A percentile compares a stretch with the other conserved stretches of the same genome.
Conservation (phyloP, 2,797 vertebrate species). For the Oryzias dopingdopingensis region DNA sequence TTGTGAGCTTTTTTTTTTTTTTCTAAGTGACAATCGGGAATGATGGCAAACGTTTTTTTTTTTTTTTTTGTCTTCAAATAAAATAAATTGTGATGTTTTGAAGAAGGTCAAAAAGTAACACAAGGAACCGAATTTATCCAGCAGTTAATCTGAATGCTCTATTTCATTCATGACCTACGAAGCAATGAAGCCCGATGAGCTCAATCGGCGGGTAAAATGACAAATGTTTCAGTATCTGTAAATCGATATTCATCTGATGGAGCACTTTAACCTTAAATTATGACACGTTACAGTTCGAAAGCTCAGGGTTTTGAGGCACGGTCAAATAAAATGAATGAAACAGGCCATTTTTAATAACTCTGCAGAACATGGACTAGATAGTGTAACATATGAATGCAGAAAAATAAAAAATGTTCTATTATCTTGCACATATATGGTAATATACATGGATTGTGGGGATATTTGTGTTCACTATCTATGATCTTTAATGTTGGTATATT, state of each 20-base stretch:
- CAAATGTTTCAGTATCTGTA: conserved; percentile 23
- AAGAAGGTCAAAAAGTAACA: conserved; percentile 22
- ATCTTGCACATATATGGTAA: conserved; percentile 62
- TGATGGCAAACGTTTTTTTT: conserved; percentile 17
- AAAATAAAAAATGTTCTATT: conserved; percentile 61
- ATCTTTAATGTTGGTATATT: conserved; percentile 76
- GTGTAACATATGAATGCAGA: conserved; percentile 70
- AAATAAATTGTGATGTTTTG: conserved; percentile 27
- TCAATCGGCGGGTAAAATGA: conserved; percentile 32
- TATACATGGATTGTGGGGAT: conserved; percentile 71
- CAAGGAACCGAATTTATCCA: conserved; percentile 44
- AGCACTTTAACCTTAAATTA: conserved; percentile 59
- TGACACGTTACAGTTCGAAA: conserved; percentile 31
- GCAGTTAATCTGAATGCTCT: conserved; percentile 60
- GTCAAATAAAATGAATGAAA: conserved; percentile 53
- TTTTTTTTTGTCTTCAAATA: conserved; percentile 33
- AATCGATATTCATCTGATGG: conserved; percentile 31
- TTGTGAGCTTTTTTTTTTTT: conserved; percentile 11
- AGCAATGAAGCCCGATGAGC: conserved; percentile 34
- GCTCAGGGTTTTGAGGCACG: conserved; percentile 58
- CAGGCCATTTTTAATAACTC: conserved; percentile 63
- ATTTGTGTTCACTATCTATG: conserved; percentile 78
- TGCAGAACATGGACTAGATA: conserved; percentile 39
- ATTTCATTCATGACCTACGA: conserved; percentile 61
- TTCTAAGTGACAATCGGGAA: conserved; percentile 49